phyloP scores from a whole-genome alignment of 2,113 vertebrate species.

The Pyxicephalus adspersus region DNA sequence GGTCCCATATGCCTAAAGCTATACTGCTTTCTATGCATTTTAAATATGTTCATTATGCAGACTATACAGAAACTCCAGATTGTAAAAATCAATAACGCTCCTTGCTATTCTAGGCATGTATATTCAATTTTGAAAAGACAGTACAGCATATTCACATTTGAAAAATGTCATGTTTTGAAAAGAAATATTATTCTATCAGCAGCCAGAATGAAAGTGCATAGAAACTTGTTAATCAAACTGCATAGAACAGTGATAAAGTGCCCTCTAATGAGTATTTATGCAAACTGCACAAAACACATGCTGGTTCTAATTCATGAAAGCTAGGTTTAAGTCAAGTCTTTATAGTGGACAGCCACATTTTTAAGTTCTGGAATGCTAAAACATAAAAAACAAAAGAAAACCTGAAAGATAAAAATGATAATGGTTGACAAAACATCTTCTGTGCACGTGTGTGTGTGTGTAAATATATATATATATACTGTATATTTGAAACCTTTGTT shows the following conservation, averaged over 20 bases:
- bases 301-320: too few species aligned
- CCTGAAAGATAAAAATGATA: too few species aligned
- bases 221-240: constrained; percentile 13
- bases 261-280: constrained; percentile 8
- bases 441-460: too few species aligned
- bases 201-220: constrained; percentile 15
- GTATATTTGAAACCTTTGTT: too few species aligned
- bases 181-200: constrained; percentile 43
- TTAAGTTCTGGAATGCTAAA: too few species aligned
- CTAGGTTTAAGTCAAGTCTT: too few species aligned
- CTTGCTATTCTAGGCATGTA: constrained; percentile 33
- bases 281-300: too few species aligned
- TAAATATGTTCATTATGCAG: background rate
- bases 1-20: background rate
- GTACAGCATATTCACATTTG: constrained; percentile 47
- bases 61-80: constrained; percentile 26
- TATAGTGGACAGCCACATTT: too few species aligned
- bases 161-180: constrained; percentile 44
- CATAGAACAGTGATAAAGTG: constrained; percentile 12
- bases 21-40: background rate
- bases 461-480: too few species aligned
- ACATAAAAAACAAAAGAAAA: too few species aligned
- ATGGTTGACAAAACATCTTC: too few species aligned
- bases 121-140: constrained; percentile 49
- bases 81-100: constrained; percentile 38